These are phyloP conservation scores for Phalacrocorax carbo DNA, from an alignment of 2,113 vertebrate genomes.

Conservation along the genomic window DNA sequence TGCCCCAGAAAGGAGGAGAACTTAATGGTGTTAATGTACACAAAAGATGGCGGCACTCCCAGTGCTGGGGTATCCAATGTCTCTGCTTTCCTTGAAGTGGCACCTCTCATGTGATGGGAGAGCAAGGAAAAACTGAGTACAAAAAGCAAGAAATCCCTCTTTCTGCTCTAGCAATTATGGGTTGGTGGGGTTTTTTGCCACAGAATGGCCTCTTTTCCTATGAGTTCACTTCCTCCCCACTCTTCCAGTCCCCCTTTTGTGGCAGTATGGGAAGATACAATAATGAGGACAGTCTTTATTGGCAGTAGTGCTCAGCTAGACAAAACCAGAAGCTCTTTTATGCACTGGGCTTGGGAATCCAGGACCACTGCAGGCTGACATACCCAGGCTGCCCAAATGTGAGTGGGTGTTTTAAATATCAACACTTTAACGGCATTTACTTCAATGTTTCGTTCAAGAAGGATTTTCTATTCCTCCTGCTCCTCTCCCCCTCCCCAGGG, in stretches of 20 bases:
- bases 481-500: background rate
- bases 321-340: background rate
- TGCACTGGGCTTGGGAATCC: background rate
- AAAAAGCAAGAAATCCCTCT: background rate
- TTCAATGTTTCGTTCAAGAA: background rate
- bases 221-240: background rate
- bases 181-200: background rate
- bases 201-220: background rate
- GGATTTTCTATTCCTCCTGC: background rate
- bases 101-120: background rate
- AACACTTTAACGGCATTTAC: background rate
- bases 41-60: background rate
- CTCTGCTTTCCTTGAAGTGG: background rate
- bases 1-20: background rate
- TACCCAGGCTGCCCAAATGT: background rate
- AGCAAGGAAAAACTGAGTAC: background rate
- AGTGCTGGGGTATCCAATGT: background rate
- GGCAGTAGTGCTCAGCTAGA: background rate
- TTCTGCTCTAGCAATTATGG: background rate
- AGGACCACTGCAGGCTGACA: background rate
- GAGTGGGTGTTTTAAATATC: background rate
- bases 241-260: background rate
- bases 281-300: background rate
- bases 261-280: background rate
- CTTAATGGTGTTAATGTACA: background rate